Conservation (phyloP, 2,797 vertebrate genomes). For the Momotus momota region DNA sequence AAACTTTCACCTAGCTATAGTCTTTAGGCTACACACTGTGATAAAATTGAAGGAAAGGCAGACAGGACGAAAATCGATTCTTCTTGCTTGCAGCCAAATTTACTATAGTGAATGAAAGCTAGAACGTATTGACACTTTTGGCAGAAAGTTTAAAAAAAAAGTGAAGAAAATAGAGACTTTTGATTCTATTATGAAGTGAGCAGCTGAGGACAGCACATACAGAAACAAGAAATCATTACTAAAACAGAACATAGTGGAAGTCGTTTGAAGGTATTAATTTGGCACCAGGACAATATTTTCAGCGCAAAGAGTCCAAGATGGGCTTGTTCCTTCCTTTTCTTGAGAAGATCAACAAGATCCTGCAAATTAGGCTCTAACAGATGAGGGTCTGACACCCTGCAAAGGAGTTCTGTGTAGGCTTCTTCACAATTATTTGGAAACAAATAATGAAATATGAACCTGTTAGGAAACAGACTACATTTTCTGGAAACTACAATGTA, state of each 20-base stretch:
- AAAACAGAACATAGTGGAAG: neutral
- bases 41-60: constrained; percentile 37
- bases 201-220: constrained; percentile 8
- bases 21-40: neutral
- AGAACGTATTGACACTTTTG: constrained; percentile 48
- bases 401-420: neutral
- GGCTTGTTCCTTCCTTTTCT: neutral
- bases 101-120: constrained; percentile 35
- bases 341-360: neutral
- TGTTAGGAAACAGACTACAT: neutral
- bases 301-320: neutral
- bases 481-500: neutral
- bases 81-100: constrained; percentile 53
- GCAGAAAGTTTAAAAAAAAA: constrained; percentile 21
- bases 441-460: neutral
- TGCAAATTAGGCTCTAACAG: neutral
- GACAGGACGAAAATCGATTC: constrained; percentile 23
- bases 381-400: neutral
- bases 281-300: neutral
- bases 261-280: constrained; percentile 1
- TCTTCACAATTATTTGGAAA: neutral
- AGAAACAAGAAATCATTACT: constrained; percentile 28
- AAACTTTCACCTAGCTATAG: neutral
- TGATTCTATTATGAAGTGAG: neutral
- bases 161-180: constrained; percentile 36